These are phyloP conservation scores for Aotus griseimembra DNA, from an alignment of 2,797 vertebrate genomes.

Conservation along the genomic window DNA sequence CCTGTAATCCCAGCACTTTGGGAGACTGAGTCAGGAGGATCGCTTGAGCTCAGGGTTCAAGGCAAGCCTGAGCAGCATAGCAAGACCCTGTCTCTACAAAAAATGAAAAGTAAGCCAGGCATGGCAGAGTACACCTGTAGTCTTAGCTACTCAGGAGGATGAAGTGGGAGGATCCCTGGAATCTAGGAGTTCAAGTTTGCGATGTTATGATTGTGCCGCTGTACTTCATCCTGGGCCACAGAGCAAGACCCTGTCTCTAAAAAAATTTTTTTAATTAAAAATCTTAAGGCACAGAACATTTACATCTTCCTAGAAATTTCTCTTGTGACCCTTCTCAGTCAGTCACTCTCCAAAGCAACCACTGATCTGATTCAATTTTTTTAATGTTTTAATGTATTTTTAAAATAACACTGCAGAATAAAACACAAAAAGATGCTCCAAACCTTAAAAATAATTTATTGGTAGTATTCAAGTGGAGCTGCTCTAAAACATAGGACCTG, in stretches of 20 bases:
- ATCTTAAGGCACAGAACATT: not conserved
- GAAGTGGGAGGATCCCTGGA: not conserved
- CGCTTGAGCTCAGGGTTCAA: not conserved
- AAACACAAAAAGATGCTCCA: conserved; percentile 8
- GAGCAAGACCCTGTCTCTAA: not conserved
- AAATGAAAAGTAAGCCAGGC: not conserved
- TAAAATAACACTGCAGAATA: not conserved
- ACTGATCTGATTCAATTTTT: not conserved
- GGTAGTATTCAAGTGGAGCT: not conserved
- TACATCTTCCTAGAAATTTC: not conserved
- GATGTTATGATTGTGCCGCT: not conserved
- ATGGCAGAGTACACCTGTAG: not conserved
- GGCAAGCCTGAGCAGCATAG: not conserved
- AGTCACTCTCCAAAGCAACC: not conserved
- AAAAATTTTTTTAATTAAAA: not conserved
- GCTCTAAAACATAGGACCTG: not conserved
- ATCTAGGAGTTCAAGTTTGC: not conserved
- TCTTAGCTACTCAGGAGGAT: not conserved
- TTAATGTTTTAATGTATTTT: not conserved
- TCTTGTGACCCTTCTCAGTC: not conserved
- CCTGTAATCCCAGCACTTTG: not conserved
- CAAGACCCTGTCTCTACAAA: not conserved
- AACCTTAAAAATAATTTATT: not conserved
- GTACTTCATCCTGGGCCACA: not conserved
- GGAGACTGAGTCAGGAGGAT: not conserved